Evolutionary conservation across 2,888 invertebrate genomes (phyloP).

Genomic region (Apamea monoglypha): DNA sequence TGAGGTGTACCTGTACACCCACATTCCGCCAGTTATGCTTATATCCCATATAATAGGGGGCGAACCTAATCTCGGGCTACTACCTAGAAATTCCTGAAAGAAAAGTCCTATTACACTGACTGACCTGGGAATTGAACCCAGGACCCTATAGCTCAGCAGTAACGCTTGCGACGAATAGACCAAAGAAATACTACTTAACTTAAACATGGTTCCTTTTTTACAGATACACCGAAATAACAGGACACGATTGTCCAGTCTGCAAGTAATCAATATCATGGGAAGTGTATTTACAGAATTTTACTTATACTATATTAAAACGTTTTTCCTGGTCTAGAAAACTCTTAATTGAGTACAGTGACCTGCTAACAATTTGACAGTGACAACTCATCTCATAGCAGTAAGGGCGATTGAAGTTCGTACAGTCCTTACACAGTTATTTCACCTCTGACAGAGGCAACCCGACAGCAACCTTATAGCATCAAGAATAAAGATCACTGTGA

Average conservation of each 20-base stretch:
- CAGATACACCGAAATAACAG: slow-evolving; percentile 38
- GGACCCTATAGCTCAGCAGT: neutral
- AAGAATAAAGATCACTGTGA: too few species aligned
- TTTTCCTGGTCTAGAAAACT: neutral
- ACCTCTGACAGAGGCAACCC: too few species aligned
- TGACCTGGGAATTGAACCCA: neutral
- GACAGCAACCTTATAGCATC: too few species aligned
- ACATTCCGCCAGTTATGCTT: neutral
- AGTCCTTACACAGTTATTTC: too few species aligned
- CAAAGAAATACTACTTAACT: too few species aligned
- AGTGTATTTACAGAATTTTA: neutral
- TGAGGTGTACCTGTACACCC: too few species aligned
- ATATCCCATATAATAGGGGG: neutral
- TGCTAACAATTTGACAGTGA: neutral
- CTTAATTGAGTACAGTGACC: neutral
- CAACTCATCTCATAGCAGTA: neutral
- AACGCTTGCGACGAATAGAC: too few species aligned
- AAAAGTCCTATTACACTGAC: neutral
- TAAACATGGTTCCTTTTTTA: neutral
- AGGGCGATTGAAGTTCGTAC: neutral
- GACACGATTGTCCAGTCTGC: slow-evolving; percentile 29
- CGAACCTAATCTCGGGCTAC: neutral
- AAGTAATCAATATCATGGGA: neutral
- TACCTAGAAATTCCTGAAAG: neutral
- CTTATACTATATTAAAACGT: neutral